phyloP scores from a whole-genome alignment of 2,888 invertebrate species.

The Stenodema calcarata region DNA sequence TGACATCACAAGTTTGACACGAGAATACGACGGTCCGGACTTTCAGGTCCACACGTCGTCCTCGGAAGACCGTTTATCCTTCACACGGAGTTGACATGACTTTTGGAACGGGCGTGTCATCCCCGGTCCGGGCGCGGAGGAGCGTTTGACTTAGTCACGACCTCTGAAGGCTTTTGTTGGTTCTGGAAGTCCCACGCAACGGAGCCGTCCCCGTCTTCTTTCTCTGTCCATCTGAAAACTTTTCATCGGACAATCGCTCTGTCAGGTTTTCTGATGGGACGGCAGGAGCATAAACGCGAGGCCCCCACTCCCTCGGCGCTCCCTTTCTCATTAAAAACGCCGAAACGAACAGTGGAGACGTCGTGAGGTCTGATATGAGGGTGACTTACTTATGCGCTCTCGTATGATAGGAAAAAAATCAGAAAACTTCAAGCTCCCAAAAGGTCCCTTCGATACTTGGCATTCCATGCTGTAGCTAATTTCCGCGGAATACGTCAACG shows the following conservation, averaged over 20 bases:
- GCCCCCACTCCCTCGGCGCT: too few species aligned
- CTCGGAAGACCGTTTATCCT: background rate
- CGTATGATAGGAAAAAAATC: too few species aligned
- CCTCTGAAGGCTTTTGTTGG: conserved; percentile 37
- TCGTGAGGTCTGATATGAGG: too few species aligned
- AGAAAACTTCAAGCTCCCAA: too few species aligned
- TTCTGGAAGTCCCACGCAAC: conserved; percentile 42
- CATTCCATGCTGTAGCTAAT: too few species aligned
- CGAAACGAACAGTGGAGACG: background rate
- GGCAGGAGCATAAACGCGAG: background rate
- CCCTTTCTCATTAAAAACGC: background rate
- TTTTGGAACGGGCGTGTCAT: conserved; percentile 22
- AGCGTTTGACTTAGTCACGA: conserved; percentile 43
- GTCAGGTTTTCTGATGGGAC: conserved; percentile 10
- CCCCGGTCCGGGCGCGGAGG: background rate
- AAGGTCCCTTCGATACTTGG: too few species aligned
- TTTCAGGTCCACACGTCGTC: background rate
- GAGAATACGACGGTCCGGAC: background rate
- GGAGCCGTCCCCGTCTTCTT: background rate
- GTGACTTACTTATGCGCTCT: too few species aligned
- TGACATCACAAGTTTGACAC: background rate
- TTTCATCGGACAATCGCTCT: conserved; percentile 35
- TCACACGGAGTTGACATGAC: conserved; percentile 14
- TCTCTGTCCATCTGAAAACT: background rate
- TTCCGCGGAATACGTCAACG: too few species aligned